Base-by-base conservation (phyloP, 2,113 vertebrate genomes). In the Noturus placidus region DNA sequence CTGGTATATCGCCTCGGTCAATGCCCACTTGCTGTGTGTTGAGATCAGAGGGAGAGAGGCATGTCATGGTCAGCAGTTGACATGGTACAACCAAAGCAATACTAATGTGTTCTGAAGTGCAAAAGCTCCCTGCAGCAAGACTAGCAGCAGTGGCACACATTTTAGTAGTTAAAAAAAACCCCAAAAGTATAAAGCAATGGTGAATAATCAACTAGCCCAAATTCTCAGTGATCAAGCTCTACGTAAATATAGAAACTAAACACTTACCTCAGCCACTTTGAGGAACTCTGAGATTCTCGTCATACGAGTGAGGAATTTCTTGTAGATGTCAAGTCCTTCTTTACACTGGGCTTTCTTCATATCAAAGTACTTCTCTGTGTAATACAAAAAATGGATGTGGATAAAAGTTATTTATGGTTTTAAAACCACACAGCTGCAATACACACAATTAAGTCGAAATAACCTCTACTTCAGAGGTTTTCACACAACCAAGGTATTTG, bases 331-430 rank as follows among this genome's bases (percentile, higher is more conserved):
- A 79, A 99, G 97, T 84, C 97, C 97, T 93, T 99, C 97, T 95
- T 98, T 99, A 93, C 97, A 99, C 77, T 99, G 97, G 88, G 96
- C 96, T 94, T 99, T 99, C 94, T 98, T 99, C 97, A 99, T 99
- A 93, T 99, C 97, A 88, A 99, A 99, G 92, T 99, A 99, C 94
- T 99, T 99, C 94, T 99, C 97, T 97, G 91, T 54, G 80, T 92
- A 35, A 25, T 54, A 82, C 91, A 92, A 87, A 61, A 42, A 67
- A 91, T 27, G 72, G 86, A 67, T 80, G 52, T 57, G 9, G 87
- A 78, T 42, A 7, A 86, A 82, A 0, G 20, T 13, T 80, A 70
- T 54, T 54, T 70, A 54, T 22, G 2, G 46, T 13, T 33, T 35
- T 0, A 33, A 69, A 52, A 56, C n/a, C 63, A 84, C 19, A 46